Percentiles rank a stretch among this genome's conserved stretches.
Evolutionary conservation across 2,888 invertebrate species (phyloP).

Genomic region (Chironomus tentans): DNA sequence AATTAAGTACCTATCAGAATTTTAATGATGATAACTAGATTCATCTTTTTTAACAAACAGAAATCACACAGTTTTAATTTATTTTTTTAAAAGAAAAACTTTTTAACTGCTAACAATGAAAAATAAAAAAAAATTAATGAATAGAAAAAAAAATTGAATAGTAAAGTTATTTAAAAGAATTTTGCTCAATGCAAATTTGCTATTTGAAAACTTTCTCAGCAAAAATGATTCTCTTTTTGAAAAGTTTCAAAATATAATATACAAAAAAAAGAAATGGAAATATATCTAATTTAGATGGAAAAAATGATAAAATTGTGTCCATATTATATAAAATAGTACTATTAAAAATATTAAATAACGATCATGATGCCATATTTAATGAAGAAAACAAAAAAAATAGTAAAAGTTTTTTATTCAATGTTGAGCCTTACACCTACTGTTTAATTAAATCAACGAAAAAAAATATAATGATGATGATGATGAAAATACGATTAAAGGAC

Average conservation of each 20-base stretch:
- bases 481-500: conserved; percentile 2
- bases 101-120: no score
- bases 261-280: background rate
- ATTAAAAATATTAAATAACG: background rate
- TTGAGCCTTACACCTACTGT: conserved; percentile 16
- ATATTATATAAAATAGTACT: background rate
- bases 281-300: background rate
- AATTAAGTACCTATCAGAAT: no score
- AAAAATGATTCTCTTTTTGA: background rate
- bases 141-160: no score
- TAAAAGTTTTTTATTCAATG: conserved; percentile 9
- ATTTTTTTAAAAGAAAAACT: no score
- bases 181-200: background rate
- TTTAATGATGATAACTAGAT: no score
- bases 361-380: background rate
- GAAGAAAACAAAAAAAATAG: background rate
- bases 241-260: background rate
- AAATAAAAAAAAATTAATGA: no score
- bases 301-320: background rate
- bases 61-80: no score
- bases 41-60: no score
- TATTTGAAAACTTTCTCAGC: background rate
- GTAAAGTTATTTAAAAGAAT: background rate
- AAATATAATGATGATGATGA: conserved; percentile 7
- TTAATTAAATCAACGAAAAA: background rate